Base-by-base conservation (phyloP, 2,888 invertebrate genomes). In the Pristionchus entomophagus region DNA sequence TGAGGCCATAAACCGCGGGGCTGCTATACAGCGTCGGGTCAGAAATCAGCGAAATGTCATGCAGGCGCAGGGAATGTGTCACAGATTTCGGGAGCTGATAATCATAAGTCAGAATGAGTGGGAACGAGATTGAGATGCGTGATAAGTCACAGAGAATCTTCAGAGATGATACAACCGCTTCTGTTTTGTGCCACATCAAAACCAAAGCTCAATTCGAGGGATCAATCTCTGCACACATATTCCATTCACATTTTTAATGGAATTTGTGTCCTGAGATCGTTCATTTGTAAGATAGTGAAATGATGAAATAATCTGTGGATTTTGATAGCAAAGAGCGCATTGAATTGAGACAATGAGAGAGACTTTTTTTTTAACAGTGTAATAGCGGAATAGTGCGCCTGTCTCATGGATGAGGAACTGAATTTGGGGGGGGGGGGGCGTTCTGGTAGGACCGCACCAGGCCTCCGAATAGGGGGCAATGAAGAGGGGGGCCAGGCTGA, bases 401-500 rank as follows among this genome's bases (percentile, higher is more conserved):
- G n/a, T n/a, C n/a, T n/a, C n/a, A n/a, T n/a, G n/a, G n/a, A n/a
- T n/a, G n/a, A n/a, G n/a, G n/a, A n/a, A n/a, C 45, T 10, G 45
- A 45, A 14, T 59, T 22, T 73, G 45, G 35, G 45, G 5, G 41
- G n/a, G 35, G 69, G 49, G 78, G 14, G 51, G 17, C 26, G 77
- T 77, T 49, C 49, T 86, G 22, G 26, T 26, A 26, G 26, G 17
- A 41, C 17, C 6, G 51, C 26, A 19, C 49, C 10, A 77, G 77
- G 77, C 77, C 77, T 78, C 45, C 26, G 78, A 80, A 32, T 38
- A 14, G 45, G 45, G 45, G 19, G 49, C 77, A 41, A 77, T 49
- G 86, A 85, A 35, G 85, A 35, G 3, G 84, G 69, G 78, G 26
- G 86, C 82, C 84, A 88, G 88, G 45, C 89, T 90, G 84, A 86